These are phyloP conservation scores for Scrobipalpa costella DNA, from an alignment of 2,888 invertebrate genomes.

Conservation along the genomic window DNA sequence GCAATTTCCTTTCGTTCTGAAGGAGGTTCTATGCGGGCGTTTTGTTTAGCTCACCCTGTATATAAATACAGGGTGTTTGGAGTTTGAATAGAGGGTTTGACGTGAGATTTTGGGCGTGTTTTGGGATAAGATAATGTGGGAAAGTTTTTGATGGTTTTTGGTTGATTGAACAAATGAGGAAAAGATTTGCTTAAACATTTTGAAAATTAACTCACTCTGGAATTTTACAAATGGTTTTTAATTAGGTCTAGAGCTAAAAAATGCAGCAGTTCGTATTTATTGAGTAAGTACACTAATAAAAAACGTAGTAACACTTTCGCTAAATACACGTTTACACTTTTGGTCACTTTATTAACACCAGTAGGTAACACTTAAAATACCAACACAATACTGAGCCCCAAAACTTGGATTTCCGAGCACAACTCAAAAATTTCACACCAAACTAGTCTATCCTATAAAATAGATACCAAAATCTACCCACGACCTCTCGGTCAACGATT, in stretches of 20 bases:
- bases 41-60: slow-evolving; percentile 25
- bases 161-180: no score
- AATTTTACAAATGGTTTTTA: no score
- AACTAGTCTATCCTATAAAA: slow-evolving; percentile 14
- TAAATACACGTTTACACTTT: no score
- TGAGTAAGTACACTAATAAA: no score
- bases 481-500: slow-evolving; percentile 38
- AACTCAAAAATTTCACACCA: slow-evolving; percentile 4
- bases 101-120: background rate
- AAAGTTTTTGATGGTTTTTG: slow-evolving; percentile 4
- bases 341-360: background rate
- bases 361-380: background rate
- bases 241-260: no score
- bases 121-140: background rate
- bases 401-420: background rate
- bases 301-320: no score
- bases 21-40: slow-evolving; percentile 53
- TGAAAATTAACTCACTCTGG: no score
- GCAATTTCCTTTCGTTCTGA: slow-evolving; percentile 67
- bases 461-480: slow-evolving; percentile 37
- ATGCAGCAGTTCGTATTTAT: no score
- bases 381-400: background rate
- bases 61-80: slow-evolving; percentile 8
- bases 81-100: slow-evolving; percentile 10
- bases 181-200: background rate